Evolutionary conservation across 2,113 vertebrate genomes (phyloP).

Genomic region (Ailurus styani): DNA sequence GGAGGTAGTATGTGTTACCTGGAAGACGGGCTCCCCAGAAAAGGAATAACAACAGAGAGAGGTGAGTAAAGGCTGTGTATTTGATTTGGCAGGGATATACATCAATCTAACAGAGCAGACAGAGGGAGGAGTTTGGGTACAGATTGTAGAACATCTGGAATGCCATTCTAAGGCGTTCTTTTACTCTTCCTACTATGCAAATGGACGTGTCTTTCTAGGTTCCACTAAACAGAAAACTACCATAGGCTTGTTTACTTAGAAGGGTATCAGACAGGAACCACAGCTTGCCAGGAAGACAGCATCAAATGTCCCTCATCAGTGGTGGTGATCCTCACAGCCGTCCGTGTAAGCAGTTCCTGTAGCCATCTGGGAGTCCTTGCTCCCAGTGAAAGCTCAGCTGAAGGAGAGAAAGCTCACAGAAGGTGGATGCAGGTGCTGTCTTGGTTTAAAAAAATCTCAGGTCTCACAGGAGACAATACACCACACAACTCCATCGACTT

Average conservation of each 20-base stretch:
- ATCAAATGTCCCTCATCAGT: neutral
- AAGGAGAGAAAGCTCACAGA: neutral
- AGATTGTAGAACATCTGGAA: neutral
- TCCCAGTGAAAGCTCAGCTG: neutral
- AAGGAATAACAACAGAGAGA: neutral
- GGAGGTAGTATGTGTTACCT: neutral
- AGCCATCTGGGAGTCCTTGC: neutral
- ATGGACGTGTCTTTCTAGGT: neutral
- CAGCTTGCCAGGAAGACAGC: neutral
- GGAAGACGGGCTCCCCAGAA: neutral
- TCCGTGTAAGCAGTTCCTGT: neutral
- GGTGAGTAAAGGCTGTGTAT: neutral
- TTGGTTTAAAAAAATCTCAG: neutral
- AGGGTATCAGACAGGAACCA: neutral
- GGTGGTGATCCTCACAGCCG: neutral
- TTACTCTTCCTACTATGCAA: neutral
- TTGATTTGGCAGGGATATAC: neutral
- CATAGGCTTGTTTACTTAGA: neutral
- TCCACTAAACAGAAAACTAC: neutral
- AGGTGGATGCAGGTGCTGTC: neutral
- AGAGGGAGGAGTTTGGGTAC: neutral
- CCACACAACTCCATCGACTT: neutral
- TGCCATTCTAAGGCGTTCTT: neutral
- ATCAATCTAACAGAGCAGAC: neutral
- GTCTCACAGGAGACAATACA: neutral